Conservation (phyloP, 23 tunicate genomes). For the Styela clava region DNA sequence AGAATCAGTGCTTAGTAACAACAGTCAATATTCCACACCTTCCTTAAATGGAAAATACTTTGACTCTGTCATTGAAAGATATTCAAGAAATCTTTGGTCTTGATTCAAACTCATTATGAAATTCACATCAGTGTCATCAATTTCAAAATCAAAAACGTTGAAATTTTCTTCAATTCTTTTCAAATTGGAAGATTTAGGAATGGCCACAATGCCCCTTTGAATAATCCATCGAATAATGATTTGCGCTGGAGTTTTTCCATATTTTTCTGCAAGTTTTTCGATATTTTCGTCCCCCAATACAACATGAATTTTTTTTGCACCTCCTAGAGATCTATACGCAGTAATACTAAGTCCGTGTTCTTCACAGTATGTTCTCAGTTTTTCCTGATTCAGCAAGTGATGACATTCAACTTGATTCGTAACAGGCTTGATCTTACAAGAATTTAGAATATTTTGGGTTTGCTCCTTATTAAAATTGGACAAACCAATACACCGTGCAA, state of each 20-base stretch:
- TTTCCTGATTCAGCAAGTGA: slow-evolving; percentile 58
- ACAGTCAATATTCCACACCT: slow-evolving; percentile 17
- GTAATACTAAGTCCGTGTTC: slow-evolving; percentile 45
- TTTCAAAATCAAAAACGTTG: slow-evolving; percentile 54
- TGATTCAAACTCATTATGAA: slow-evolving; percentile 4
- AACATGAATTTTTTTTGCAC: slow-evolving; percentile 23
- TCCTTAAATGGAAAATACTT: slow-evolving; percentile 16
- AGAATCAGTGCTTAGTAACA: no score
- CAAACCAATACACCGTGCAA: slow-evolving; percentile 73
- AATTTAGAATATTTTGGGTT: slow-evolving; percentile 42
- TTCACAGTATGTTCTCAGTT: slow-evolving; percentile 52
- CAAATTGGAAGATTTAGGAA: slow-evolving; percentile 49
- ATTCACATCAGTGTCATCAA: slow-evolving; percentile 24
- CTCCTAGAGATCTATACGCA: slow-evolving; percentile 69
- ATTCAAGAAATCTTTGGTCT: background rate
- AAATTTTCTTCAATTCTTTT: slow-evolving; percentile 48
- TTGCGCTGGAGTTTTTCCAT: slow-evolving; percentile 53
- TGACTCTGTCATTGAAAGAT: background rate
- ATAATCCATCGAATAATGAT: slow-evolving; percentile 66
- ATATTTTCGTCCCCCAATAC: slow-evolving; percentile 44
- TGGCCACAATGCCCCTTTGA: slow-evolving; percentile 41
- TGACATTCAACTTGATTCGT: slow-evolving; percentile 92
- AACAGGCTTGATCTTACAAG: slow-evolving; percentile 81
- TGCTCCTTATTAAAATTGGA: slow-evolving; percentile 84
- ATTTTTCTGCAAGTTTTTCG: slow-evolving; percentile 42